phyloP scores from a whole-genome alignment of 1,140 invertebrate species.

The Procambarus virginalis region DNA sequence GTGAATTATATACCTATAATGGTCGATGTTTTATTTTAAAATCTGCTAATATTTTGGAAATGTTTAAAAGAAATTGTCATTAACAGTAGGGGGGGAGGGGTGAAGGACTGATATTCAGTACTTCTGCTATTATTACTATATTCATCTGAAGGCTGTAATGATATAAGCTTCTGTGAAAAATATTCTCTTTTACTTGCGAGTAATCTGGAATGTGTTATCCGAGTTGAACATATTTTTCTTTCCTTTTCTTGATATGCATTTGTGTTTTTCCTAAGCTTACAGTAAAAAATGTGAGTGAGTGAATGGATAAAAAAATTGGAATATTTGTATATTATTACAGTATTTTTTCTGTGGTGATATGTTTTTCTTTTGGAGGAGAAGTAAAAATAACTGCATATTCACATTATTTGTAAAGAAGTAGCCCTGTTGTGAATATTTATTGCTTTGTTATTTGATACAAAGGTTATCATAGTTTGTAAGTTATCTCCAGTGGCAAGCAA shows the following conservation, averaged over 20 bases:
- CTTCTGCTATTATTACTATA: not conserved
- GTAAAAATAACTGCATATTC: too few relatives aligned
- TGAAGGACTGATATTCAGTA: constrained; percentile 5
- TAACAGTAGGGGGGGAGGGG: not conserved
- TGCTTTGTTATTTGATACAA: too few relatives aligned
- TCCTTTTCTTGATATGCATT: not conserved
- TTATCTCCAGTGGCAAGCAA: too few relatives aligned
- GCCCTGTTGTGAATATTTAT: too few relatives aligned
- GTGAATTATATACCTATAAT: not conserved
- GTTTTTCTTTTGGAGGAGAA: too few relatives aligned
- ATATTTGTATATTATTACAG: too few relatives aligned
- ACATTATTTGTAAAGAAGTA: too few relatives aligned
- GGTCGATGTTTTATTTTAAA: not conserved
- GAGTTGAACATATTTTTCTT: not conserved
- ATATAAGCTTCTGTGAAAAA: not conserved
- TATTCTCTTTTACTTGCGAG: not conserved
- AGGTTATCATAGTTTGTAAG: too few relatives aligned
- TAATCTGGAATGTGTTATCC: not conserved
- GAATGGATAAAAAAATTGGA: too few relatives aligned
- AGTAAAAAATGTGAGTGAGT: too few relatives aligned
- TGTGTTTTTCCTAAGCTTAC: not conserved
- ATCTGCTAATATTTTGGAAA: not conserved
- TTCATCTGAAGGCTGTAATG: not conserved
- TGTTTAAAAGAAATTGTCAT: not conserved
- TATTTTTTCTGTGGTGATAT: too few relatives aligned